These are phyloP conservation scores for Formicarius rufipectus DNA, from an alignment of 2,113 vertebrate species.

Conservation along the genomic window DNA sequence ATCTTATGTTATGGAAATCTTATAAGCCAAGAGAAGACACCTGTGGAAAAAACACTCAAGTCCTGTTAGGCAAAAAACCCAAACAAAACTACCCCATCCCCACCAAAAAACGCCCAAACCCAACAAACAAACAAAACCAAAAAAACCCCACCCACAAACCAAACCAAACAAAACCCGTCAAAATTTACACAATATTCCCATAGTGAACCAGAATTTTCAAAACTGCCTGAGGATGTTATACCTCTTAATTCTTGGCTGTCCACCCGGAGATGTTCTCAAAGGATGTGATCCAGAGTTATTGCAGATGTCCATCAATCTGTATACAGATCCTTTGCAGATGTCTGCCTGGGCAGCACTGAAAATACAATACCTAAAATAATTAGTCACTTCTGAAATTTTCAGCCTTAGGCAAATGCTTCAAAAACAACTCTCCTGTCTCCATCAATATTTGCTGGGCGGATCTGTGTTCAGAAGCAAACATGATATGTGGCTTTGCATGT, in stretches of 20 bases:
- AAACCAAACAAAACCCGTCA: not conserved
- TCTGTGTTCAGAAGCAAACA: not conserved
- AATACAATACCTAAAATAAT: not conserved
- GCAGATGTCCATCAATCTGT: not conserved
- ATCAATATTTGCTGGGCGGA: not conserved
- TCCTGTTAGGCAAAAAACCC: not conserved
- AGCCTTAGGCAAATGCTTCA: not conserved
- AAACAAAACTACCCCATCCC: too few species aligned
- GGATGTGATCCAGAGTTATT: not conserved
- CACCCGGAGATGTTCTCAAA: not conserved
- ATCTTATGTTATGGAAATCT: not conserved
- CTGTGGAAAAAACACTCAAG: not conserved
- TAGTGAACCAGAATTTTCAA: not conserved
- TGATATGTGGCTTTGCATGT: not conserved
- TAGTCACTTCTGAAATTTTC: not conserved
- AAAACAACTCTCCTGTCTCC: not conserved
- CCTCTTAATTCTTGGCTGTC: not conserved
- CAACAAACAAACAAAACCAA: not conserved
- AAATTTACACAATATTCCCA: not conserved
- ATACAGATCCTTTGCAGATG: not conserved
- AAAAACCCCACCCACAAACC: not conserved
- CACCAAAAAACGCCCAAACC: not conserved
- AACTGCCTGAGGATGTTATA: not conserved
- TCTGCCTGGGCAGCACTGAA: not conserved
- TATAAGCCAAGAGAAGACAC: not conserved